Percentiles rank a stretch among this genome's conserved stretches.
Conservation (phyloP, 2,113 vertebrate genomes). For the Oreochromis tanganicae region DNA sequence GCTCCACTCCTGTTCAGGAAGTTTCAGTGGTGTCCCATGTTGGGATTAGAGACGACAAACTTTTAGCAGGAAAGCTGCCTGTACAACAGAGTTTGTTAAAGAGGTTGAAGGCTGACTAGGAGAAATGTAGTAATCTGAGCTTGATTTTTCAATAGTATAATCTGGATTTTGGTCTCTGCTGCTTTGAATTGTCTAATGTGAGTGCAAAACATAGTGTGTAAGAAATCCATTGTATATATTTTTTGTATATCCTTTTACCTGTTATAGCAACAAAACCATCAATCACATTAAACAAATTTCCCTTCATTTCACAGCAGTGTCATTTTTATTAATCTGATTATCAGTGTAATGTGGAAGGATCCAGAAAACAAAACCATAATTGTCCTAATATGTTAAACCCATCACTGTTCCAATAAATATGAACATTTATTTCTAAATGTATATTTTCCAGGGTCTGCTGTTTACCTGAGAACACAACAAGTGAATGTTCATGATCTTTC, state of each 20-base stretch:
- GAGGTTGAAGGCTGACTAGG: fast-evolving
- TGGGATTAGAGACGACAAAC: background rate
- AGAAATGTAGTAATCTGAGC: fast-evolving
- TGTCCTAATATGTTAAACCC: fast-evolving
- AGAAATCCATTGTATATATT: fast-evolving
- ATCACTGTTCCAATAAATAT: fast-evolving
- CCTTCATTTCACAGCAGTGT: background rate
- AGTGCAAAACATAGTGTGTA: background rate
- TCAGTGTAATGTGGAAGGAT: fast-evolving
- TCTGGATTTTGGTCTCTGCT: fast-evolving
- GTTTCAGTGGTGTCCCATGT: fast-evolving
- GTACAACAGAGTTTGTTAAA: fast-evolving
- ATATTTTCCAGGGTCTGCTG: background rate
- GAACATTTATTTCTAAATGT: background rate
- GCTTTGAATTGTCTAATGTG: fast-evolving
- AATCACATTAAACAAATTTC: fast-evolving
- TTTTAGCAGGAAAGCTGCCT: background rate
- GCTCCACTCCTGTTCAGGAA: background rate
- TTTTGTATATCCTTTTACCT: background rate
- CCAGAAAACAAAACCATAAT: fast-evolving
- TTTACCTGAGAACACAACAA: slow-evolving; percentile 50
- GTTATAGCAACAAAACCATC: fast-evolving
- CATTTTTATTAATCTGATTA: fast-evolving
- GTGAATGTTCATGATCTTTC: fast-evolving
- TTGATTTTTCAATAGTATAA: fast-evolving